phyloP scores from a whole-genome alignment of 2,797 vertebrate genomes.

The Varecia variegata region DNA sequence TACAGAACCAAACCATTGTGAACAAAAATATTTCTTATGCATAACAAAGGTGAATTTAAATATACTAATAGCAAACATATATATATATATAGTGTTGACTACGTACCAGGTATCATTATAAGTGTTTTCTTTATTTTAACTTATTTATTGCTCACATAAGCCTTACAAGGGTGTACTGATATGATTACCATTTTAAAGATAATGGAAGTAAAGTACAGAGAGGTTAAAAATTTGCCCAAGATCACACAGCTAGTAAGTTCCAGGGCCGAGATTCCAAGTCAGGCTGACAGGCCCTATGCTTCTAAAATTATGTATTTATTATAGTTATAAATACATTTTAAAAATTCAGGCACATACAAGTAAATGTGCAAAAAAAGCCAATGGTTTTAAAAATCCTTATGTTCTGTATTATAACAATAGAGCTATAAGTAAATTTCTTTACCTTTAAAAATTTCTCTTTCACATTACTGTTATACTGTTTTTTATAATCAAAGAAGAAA shows the following conservation, averaged over 20 bases:
- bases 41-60: background rate
- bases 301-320: background rate
- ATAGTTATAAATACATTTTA: background rate
- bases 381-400: background rate
- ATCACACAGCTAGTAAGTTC: background rate
- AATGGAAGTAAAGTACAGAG: background rate
- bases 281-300: background rate
- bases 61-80: background rate
- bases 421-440: background rate
- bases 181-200: background rate
- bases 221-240: background rate
- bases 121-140: background rate
- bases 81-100: background rate
- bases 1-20: background rate
- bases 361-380: background rate
- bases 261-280: background rate
- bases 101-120: background rate
- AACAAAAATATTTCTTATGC: constrained; percentile 16
- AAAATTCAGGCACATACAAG: background rate
- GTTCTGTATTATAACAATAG: background rate
- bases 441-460: background rate
- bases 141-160: background rate
- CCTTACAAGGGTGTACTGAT: background rate
- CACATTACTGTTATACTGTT: background rate
- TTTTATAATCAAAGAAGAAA: background rate